Percentiles rank a stretch among this genome's conserved stretches.
phyloP scores from a whole-genome alignment of 2,113 vertebrate species.

The Leuciscus idus region DNA sequence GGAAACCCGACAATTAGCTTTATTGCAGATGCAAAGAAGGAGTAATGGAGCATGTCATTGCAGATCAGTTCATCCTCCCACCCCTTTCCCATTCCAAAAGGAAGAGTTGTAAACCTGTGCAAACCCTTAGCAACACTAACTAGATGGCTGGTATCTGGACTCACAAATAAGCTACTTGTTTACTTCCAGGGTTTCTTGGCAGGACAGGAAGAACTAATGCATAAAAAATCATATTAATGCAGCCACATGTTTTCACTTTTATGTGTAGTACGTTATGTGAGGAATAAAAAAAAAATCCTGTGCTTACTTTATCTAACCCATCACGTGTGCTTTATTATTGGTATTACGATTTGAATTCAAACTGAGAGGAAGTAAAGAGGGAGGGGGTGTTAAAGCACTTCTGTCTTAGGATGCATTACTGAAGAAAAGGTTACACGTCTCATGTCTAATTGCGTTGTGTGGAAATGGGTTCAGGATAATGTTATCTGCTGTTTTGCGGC shows the following conservation, averaged over 20 bases:
- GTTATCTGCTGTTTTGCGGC: constrained; percentile 19
- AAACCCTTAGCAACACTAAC: neutral
- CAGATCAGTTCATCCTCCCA: constrained; percentile 69
- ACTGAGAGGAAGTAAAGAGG: neutral
- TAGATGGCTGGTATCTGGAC: neutral
- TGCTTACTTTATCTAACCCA: neutral
- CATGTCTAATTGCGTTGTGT: constrained; percentile 26
- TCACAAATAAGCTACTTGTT: constrained; percentile 18
- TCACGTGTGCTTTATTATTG: neutral
- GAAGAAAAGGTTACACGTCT: constrained; percentile 40
- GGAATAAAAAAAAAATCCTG: neutral
- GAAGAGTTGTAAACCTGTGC: constrained; percentile 19
- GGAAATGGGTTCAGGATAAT: constrained; percentile 39
- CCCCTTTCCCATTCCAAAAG: constrained; percentile 29
- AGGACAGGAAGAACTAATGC: neutral
- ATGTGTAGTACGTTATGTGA: neutral
- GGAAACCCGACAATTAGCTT: constrained; percentile 69
- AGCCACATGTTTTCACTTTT: neutral
- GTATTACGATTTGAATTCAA: neutral
- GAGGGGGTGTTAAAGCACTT: neutral
- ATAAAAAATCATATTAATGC: neutral
- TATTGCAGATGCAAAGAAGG: constrained; percentile 74
- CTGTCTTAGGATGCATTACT: neutral
- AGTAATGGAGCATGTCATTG: constrained; percentile 73
- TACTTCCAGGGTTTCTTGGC: neutral